Conservation (phyloP, 2,888 invertebrate species). For the Corythucha ciliata region DNA sequence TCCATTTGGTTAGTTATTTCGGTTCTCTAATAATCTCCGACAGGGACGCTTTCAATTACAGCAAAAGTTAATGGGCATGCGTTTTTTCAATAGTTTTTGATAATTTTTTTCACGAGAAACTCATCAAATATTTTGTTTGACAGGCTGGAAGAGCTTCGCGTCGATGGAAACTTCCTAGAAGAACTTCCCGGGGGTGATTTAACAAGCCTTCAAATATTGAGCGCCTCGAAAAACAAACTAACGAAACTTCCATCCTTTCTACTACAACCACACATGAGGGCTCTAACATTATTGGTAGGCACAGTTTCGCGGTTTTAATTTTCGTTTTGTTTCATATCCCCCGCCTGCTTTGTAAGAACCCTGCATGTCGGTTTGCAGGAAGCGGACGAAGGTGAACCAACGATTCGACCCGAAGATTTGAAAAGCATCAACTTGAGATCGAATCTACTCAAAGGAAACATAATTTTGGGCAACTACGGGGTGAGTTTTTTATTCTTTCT, state of each 20-base stretch:
- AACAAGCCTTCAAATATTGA: conserved; percentile 50
- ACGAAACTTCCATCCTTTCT: conserved; percentile 45
- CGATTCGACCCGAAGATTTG: conserved; percentile 29
- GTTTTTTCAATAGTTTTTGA: no score
- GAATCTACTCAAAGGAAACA: conserved; percentile 71
- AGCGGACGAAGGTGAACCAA: conserved; percentile 29
- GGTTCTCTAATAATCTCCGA: no score
- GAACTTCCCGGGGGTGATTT: conserved; percentile 53
- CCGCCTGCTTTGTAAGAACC: neutral
- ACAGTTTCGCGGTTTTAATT: neutral
- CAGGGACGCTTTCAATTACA: no score
- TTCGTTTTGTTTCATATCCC: no score
- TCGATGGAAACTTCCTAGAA: conserved; percentile 62
- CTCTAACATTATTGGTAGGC: conserved; percentile 48
- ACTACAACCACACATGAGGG: conserved; percentile 45
- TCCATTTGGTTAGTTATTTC: no score
- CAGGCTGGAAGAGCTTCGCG: conserved; percentile 61
- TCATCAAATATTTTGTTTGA: conserved; percentile 37
- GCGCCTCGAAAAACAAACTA: conserved; percentile 50
- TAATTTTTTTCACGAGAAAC: no score
- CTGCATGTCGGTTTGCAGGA: conserved; percentile 19
- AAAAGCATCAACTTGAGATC: conserved; percentile 57
- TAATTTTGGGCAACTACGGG: conserved; percentile 75
- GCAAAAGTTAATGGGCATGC: no score
- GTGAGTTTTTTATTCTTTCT: conserved; percentile 47